Evolutionary conservation across 1,140 invertebrate species (phyloP), one percentile per base, ranked within the genome.

Genomic region (Meteorus sp.): DNA sequence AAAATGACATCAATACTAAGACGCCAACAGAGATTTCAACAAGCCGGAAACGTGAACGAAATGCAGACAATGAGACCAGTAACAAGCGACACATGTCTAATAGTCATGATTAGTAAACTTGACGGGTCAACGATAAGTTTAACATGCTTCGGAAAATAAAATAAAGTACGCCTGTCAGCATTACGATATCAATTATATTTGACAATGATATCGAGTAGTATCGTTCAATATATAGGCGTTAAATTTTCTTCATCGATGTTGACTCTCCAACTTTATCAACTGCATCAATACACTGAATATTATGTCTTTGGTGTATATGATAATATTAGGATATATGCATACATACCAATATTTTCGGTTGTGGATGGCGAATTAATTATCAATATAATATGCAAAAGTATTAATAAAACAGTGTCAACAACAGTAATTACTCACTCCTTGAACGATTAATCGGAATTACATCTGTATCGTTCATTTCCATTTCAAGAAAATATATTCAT

Each of bases 21-120:
- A n/a, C n/a, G n/a, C 17, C 59, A 11, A 22, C 56, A 2, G 62
- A 48, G 22, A 45, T 50, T 27, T 48, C 62, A 17, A 52, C 57
- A 31, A 61, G 50, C 22, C 65, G 74, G 43, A 79, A 79, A 66
- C 73, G 76, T n/a, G 74, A 77, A 51, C 75, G 68, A 56, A 74
- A 69, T 52, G 73, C 71, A 2, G 70, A 64, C 39, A 45, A 39
- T 43, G 66, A 75, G 56, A 59, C 59, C 43, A 71, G 43, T 39
- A 69, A 68, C 50, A 78, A 77, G 54, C 74, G 76, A 61, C 71
- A 70, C 57, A 47, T 56, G 43, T 37, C 54, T 23, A 33, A 27
- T 47, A 47, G 43, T 33, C 23, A 56, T 15, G 54, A 56, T 56
- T 55, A 55, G 41, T 55, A 20, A 55, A 15, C 20, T n/a, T 13